A percentile compares a stretch with the other conserved stretches of the same genome.
Evolutionary conservation across 2,113 vertebrate species (phyloP).

Genomic region (Anhinga rufa): DNA sequence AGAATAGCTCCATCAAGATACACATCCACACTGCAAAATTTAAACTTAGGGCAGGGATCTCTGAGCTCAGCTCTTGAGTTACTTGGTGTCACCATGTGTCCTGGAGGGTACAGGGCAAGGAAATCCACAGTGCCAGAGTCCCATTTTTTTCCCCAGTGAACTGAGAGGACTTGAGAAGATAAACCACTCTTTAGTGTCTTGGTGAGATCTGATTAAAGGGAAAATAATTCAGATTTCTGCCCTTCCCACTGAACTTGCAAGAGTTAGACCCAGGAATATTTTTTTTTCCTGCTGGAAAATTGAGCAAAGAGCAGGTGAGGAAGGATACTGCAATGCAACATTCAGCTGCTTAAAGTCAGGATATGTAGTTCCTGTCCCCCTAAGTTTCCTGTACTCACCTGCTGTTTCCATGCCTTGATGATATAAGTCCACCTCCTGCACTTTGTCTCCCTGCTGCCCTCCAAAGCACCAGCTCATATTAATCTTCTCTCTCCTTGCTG

Average conservation of each 20-base stretch:
- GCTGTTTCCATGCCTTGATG: background rate
- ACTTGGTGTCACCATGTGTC: background rate
- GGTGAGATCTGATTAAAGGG: background rate
- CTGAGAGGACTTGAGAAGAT: background rate
- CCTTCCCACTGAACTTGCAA: background rate
- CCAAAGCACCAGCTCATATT: constrained; percentile 1
- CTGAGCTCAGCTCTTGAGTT: background rate
- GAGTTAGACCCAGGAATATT: background rate
- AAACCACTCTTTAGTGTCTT: background rate
- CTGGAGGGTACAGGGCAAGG: background rate
- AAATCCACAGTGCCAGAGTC: background rate
- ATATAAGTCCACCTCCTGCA: background rate
- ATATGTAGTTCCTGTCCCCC: background rate
- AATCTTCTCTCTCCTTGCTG: constrained; percentile 34
- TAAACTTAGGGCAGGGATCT: background rate
- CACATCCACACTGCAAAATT: accelerated
- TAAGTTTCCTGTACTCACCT: background rate
- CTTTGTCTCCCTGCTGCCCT: constrained; percentile 15
- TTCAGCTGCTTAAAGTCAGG: background rate
- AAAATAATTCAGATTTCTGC: background rate
- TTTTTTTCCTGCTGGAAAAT: background rate
- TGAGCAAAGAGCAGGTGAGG: background rate
- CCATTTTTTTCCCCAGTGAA: background rate
- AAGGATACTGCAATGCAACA: background rate
- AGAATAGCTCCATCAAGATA: background rate